These are phyloP conservation scores for Platysternon megacephalum DNA, from an alignment of 2,113 vertebrate genomes.

Conservation along the genomic window DNA sequence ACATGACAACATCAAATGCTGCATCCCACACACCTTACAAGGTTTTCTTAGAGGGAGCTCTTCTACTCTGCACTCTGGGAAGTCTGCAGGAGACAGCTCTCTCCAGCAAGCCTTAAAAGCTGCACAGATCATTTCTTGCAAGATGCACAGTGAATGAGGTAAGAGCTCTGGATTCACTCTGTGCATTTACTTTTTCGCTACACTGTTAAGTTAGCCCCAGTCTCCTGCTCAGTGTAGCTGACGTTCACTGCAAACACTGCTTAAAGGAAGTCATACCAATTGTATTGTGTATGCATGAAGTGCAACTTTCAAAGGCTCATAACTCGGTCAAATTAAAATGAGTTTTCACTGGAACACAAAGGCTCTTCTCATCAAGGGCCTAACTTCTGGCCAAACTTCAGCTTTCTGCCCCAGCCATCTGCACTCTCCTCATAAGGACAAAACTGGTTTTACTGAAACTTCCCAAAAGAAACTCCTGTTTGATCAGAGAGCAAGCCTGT, in stretches of 20 bases:
- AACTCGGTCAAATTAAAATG: background rate
- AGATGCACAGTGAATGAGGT: background rate
- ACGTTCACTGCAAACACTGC: background rate
- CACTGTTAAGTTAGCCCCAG: background rate
- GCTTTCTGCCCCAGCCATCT: background rate
- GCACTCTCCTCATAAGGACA: background rate
- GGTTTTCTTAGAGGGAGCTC: background rate
- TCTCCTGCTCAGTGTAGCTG: background rate
- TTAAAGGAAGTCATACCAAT: background rate
- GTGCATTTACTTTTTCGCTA: background rate
- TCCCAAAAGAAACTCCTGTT: background rate
- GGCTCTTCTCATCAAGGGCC: background rate
- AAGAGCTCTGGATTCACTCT: background rate
- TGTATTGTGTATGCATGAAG: background rate
- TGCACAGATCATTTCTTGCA: background rate
- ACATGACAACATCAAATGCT: background rate
- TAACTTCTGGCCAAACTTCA: constrained; percentile 3
- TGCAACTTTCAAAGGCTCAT: background rate
- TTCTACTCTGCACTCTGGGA: background rate
- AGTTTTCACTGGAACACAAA: background rate
- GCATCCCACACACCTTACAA: background rate
- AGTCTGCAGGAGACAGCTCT: background rate
- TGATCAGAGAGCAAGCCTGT: constrained; percentile 27
- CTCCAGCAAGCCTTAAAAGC: background rate
- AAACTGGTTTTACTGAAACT: constrained; percentile 18